phyloP scores from a whole-genome alignment of 2,797 vertebrate species.

The Sebastes oblongus region DNA sequence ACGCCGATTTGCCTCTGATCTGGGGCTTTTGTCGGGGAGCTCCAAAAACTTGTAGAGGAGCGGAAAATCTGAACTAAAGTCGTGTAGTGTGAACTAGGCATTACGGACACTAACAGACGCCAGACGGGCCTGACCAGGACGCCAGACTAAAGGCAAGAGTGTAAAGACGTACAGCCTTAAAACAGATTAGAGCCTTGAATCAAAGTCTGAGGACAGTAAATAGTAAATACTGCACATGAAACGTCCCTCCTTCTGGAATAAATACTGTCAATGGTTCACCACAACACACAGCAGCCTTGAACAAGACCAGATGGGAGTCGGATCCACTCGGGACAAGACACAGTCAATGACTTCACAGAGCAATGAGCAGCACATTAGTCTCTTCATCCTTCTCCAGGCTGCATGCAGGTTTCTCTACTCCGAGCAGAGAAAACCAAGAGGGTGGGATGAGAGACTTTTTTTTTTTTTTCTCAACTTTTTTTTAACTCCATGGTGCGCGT shows the following conservation, averaged over 20 bases:
- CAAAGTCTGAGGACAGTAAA: slow-evolving; percentile 51
- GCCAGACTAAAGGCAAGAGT: slow-evolving; percentile 67
- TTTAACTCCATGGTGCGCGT: slow-evolving; percentile 54
- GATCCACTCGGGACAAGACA: slow-evolving; percentile 56
- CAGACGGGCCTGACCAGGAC: slow-evolving; percentile 34
- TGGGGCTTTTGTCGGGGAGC: no score
- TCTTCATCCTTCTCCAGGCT: slow-evolving; percentile 67
- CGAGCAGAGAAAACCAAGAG: slow-evolving; percentile 55
- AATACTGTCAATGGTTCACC: slow-evolving; percentile 68
- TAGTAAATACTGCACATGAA: slow-evolving; percentile 51
- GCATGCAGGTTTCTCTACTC: slow-evolving; percentile 75
- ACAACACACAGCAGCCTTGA: slow-evolving; percentile 59
- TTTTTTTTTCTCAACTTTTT: slow-evolving; percentile 6
- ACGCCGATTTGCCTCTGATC: no score
- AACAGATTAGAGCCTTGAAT: slow-evolving; percentile 58
- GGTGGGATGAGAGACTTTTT: slow-evolving; percentile 52
- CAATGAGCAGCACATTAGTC: slow-evolving; percentile 64
- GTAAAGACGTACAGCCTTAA: slow-evolving; percentile 46
- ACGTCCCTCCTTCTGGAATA: slow-evolving; percentile 38
- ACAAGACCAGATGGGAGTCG: slow-evolving; percentile 46
- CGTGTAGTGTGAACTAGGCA: no score
- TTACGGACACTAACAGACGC: slow-evolving; percentile 33
- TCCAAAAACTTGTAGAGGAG: no score
- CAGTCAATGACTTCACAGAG: slow-evolving; percentile 59
- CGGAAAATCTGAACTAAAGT: no score